These are phyloP conservation scores for Amphimallon solstitiale DNA, from an alignment of 2,888 invertebrate genomes.

Conservation along the genomic window DNA sequence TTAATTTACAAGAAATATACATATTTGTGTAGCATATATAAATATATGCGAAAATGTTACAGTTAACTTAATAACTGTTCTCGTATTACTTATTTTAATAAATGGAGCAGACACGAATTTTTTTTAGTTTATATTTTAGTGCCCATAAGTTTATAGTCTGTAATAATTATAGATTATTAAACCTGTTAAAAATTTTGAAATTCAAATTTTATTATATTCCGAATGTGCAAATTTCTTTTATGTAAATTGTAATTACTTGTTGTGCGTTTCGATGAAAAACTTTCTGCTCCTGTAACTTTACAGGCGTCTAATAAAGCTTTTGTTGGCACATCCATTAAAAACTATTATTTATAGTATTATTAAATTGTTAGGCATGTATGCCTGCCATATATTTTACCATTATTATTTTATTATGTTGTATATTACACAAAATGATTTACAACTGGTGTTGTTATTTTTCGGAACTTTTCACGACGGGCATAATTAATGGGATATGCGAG, in stretches of 20 bases:
- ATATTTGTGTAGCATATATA: too few relatives aligned
- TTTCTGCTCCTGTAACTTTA: slow-evolving; percentile 25
- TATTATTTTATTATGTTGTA: neutral
- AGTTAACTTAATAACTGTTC: neutral
- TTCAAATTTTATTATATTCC: slow-evolving; percentile 15
- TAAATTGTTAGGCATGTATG: neutral
- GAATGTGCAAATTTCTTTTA: slow-evolving; percentile 8
- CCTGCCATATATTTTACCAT: too few relatives aligned
- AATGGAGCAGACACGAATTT: slow-evolving; percentile 11
- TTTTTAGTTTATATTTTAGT: slow-evolving; percentile 4
- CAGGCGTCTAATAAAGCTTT: slow-evolving; percentile 2
- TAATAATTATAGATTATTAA: slow-evolving; percentile 16
- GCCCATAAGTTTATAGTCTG: neutral
- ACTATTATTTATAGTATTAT: slow-evolving; percentile 6
- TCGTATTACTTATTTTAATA: neutral
- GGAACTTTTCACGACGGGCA: neutral
- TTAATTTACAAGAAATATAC: too few relatives aligned
- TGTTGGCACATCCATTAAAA: slow-evolving; percentile 11
- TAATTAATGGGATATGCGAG: slow-evolving; percentile 2
- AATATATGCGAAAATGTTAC: too few relatives aligned
- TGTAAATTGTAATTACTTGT: neutral
- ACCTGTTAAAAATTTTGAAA: slow-evolving; percentile 4
- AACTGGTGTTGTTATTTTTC: neutral
- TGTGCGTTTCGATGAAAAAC: slow-evolving; percentile 15
- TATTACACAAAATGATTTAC: neutral